Base-by-base conservation (phyloP, 2,888 invertebrate genomes). In the Dasypogon diadema region DNA sequence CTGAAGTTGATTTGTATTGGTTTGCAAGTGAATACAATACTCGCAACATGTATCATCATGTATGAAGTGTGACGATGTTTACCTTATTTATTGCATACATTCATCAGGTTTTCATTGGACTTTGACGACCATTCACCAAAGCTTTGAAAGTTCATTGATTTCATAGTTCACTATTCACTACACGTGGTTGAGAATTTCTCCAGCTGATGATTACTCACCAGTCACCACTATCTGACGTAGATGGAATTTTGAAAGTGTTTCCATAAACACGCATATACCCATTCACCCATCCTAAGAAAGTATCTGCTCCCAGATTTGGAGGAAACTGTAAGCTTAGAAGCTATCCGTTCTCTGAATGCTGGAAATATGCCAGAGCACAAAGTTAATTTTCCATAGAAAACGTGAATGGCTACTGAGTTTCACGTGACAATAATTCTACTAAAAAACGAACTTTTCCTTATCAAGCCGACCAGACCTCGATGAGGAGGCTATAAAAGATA, bases 191-290 rank as follows among this genome's bases (percentile, higher is more conserved):
- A 30, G 30, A 30, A 30, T 30, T 30, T 30, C 30, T 30, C 30
- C 56, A 26, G 18, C 58, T 58, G 58, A 30, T 30, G 30, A 58
- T 26, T 58, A 58, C 24, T 58, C 58, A 58, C 26, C 30, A 8
- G n/a, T n/a, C n/a, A n/a, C n/a, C n/a, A n/a, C n/a, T n/a, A n/a
- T n/a, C n/a, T n/a, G n/a, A n/a, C n/a, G n/a, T n/a, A n/a, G n/a
- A n/a, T 30, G 34, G 34, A 30, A 30, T 30, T 30, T 30, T 10
- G 34, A 6, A 30, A 58, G 58, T 30, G 58, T 60, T 60, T 60
- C 60, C 60, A 60, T 42, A 60, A 21, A 60, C 14, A 18, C 34
- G n/a, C 2, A 30, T 30, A 30, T 30, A 3, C 30, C 8, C 30
- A 30, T 30, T 30, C n/a, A n/a, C n/a, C n/a, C n/a, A n/a, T n/a